Evolutionary conservation across 2,888 invertebrate genomes (phyloP), one percentile per base, ranked within the genome.

Genomic region (Apodemia duryi): DNA sequence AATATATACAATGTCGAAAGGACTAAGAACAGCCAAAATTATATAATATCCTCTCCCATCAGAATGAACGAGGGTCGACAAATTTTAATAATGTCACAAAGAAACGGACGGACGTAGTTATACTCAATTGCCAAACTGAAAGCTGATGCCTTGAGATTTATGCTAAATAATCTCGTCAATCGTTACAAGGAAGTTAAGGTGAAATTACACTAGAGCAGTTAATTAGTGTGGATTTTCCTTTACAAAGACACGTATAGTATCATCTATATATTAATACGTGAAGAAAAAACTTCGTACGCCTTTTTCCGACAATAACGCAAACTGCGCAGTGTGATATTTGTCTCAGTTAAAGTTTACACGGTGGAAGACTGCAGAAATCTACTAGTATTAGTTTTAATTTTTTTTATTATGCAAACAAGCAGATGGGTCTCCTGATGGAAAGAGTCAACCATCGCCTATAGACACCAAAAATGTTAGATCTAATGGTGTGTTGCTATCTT

Each of bases 21-120:
- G 52, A 32, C 54, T 54, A 11, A 11, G 54, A 54, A 54, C 54
- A 29, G 10, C 29, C 54, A 54, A 54, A 62, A 62, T 62, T 49
- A 29, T 35, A 35, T 43, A 46, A 62, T 46, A 46, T 62, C 62
- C 62, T 62, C 46, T 62, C 43, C 62, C 29, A 29, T 62, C 46
- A 52, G n/a, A 38, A 35, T 6, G 63, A 63, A 13, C 29, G 49
- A 43, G 61, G 61, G 61, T 41, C 61, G 61, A 61, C 61, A 61
- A 61, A 41, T 61, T 54, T 54, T 54, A 65, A 21, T 63, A 52
- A 63, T 62, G 68, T 62, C 29, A 70, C 67, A 70, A 69, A 68
- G 67, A 51, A 46, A n/a, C 65, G 68, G 66, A 67, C 66, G 70
- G 63, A 65, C 57, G 54, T 64, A 63, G 66, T 68, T 69, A 65